Evolutionary conservation across 2,888 invertebrate genomes (phyloP), one percentile per base, ranked within the genome.

Genomic region (Lepidocyrtoides sp.): DNA sequence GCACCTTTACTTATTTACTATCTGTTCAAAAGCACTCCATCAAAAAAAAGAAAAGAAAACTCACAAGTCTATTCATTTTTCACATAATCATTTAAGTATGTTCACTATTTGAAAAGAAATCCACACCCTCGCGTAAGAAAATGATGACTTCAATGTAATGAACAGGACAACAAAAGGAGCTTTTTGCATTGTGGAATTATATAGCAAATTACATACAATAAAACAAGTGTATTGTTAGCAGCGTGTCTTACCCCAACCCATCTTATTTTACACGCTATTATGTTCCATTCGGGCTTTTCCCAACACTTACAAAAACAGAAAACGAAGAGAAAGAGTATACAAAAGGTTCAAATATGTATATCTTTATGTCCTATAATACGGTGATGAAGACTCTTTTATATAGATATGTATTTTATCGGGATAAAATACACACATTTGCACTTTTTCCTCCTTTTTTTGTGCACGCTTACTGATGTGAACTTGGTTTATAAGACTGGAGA

Each of bases 111-210:
- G 14, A 72, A 72, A 17, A 72, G 20, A 51, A 48, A 17, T 20
- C 23, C 48, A 54, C 54, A 79, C 77, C 54, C 54, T 54, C 32
- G 48, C 32, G 12, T 17, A 85, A 54, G 60, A 26, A 60, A 85
- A 87, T 77, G 86, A 86, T 77, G 87, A 66, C 87, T 87, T 63
- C 48, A 75, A 44, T 44, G 72, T 60, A 66, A 75, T 75, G 60
- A 75, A 44, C 75, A 14, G 36, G 48, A 87, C 57, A 79, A 51
- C 41, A 26, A 54, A 83, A 41, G 17, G 4, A n/a, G 29, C 2
- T 66, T 84, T 72, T 26, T 60, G 63, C 66, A 87, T 79, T 79
- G 77, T 79, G 77, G 14, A 17, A 26, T 54, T 51, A 79, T 54
- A 48, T 63, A 63, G 63, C 75, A 86, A 86, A 86, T 86, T 86